Base-by-base conservation (phyloP, 2,797 vertebrate genomes). In the Fundulus diaphanus region DNA sequence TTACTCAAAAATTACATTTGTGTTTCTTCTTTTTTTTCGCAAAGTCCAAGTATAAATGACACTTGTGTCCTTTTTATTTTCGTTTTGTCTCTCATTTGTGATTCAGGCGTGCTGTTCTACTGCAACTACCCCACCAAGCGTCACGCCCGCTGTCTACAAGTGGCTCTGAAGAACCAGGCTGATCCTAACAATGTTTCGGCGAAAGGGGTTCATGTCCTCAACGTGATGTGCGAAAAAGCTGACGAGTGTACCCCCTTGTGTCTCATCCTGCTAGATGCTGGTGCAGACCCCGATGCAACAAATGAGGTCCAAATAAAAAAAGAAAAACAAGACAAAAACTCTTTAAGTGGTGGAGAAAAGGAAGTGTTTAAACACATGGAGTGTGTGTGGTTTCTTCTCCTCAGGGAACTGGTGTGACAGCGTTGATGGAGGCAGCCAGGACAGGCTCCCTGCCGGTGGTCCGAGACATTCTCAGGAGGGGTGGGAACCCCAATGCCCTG, bases 81-180 rank as follows among this genome's bases (percentile, higher is more conserved):
- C 1, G 6, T 69, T 46, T 8, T 1, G 1, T 2, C 33, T 52
- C 42, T 83, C 15, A 1, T 48, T 51, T 48, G 27, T 40, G 2
- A 65, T 15, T 3, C 22, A 99, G 97, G 97, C 2, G 51, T 99
- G 86, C 90, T 99, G 37, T 99, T 98, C 93, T 97, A 98, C 92
- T 98, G 96, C 83, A 92, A 97, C 70, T 91, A 90, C 44, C 97
- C 98, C 63, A 97, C 96, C 44, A 94, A 90, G 71, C 90, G 95
- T 16, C 97, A 99, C 85, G 84, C 85, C 79, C 94, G 80, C 85
- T 99, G 97, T 87, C 83, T 94, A 52, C 80, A 96, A 73, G 88
- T 95, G 83, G 96, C 95, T 12, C 91, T 99, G 44, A 90, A 95
- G n/a, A 73, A 91, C 7, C 93, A 91, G 65, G 97, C 97, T 0